Evolutionary conservation across 2,888 invertebrate genomes (phyloP).

Genomic region (Limnephilus lunatus): DNA sequence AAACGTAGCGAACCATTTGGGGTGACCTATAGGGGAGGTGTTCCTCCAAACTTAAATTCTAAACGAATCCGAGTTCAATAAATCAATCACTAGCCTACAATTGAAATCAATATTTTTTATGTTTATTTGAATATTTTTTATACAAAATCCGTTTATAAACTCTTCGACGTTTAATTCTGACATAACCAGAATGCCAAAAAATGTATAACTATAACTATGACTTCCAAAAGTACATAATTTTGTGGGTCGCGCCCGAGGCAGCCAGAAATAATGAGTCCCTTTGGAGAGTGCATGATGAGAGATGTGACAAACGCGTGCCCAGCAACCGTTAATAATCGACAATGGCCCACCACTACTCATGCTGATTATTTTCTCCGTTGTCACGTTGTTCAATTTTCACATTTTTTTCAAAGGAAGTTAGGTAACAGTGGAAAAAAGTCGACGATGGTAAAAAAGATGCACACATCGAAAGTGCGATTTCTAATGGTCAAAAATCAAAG

Average conservation of each 20-base stretch:
- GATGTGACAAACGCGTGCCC: neutral
- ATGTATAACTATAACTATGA: neutral
- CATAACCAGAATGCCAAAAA: neutral
- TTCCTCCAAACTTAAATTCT: too few relatives aligned
- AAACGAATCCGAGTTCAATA: too few relatives aligned
- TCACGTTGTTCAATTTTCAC: neutral
- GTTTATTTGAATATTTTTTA: too few relatives aligned
- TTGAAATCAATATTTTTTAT: too few relatives aligned
- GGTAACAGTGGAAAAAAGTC: neutral
- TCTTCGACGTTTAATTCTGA: neutral
- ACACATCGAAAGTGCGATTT: neutral
- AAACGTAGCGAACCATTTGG: too few relatives aligned
- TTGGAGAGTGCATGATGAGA: neutral
- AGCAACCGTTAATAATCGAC: neutral
- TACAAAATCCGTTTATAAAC: too few relatives aligned
- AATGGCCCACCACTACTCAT: neutral
- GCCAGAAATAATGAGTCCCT: neutral
- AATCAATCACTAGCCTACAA: too few relatives aligned
- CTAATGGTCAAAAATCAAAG: neutral
- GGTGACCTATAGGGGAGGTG: too few relatives aligned
- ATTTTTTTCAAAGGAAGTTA: neutral
- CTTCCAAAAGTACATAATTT: neutral
- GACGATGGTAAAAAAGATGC: too few relatives aligned
- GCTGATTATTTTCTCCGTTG: neutral
- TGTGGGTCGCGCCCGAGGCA: neutral